Conservation (phyloP, 2,113 vertebrate species). For the Nesospiza acunhae region DNA sequence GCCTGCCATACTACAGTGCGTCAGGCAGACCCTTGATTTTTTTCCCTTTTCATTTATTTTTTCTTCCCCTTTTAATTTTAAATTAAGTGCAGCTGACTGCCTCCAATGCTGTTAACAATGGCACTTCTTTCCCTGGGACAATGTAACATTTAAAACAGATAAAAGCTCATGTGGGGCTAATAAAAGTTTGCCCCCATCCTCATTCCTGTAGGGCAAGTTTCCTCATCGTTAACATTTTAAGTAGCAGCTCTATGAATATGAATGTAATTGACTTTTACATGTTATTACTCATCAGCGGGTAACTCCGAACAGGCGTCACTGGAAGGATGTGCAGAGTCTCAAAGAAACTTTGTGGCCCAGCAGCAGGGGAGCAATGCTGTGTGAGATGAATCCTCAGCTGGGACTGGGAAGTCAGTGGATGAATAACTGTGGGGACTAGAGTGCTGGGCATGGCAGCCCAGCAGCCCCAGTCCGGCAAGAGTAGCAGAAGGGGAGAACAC, state of each 20-base stretch:
- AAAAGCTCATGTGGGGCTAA: conserved; percentile 71
- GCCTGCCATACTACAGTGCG: conserved; percentile 61
- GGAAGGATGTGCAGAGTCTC: not conserved
- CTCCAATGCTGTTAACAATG: conserved; percentile 73
- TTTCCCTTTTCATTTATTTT: conserved; percentile 49
- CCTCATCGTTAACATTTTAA: conserved; percentile 44
- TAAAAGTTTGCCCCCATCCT: conserved; percentile 67
- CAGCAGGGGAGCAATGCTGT: not conserved
- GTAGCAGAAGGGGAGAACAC: not conserved
- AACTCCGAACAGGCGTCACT: not conserved
- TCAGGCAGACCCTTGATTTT: conserved; percentile 57
- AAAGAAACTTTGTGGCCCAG: not conserved
- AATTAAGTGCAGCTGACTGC: conserved; percentile 80
- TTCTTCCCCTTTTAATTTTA: conserved; percentile 60
- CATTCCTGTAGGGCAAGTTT: conserved; percentile 68
- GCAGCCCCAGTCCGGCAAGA: not conserved
- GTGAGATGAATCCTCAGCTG: not conserved
- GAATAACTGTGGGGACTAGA: not conserved
- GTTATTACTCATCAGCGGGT: not conserved
- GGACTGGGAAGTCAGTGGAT: not conserved
- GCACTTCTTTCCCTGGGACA: conserved; percentile 71
- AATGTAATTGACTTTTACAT: conserved; percentile 41
- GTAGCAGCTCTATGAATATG: conserved; percentile 28
- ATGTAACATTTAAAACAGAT: conserved; percentile 72
- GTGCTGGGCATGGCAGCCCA: not conserved